Evolutionary conservation across 2,888 invertebrate species (phyloP).

Genomic region (Anticlea derivata): DNA sequence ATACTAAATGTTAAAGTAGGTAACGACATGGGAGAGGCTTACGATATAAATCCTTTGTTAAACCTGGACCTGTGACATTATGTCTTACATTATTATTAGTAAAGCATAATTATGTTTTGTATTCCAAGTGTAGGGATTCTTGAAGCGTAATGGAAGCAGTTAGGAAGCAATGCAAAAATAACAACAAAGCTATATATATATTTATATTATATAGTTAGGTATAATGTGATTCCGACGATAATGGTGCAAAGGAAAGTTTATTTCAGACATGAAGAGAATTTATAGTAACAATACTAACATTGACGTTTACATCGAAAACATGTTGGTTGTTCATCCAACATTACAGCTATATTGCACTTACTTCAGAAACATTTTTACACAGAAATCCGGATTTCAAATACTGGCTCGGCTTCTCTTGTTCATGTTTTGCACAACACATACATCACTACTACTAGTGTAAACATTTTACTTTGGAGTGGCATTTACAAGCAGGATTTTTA

Average conservation of each 20-base stretch:
- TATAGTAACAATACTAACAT: slow-evolving; percentile 22
- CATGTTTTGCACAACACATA: slow-evolving; percentile 55
- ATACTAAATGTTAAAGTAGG: slow-evolving; percentile 75
- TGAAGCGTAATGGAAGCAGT: slow-evolving; percentile 71
- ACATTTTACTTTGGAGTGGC: slow-evolving; percentile 51
- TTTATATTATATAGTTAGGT: slow-evolving; percentile 44
- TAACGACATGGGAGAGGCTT: slow-evolving; percentile 73
- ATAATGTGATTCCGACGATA: slow-evolving; percentile 42
- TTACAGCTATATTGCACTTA: slow-evolving; percentile 80
- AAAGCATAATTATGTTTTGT: slow-evolving; percentile 65
- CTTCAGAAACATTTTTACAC: slow-evolving; percentile 66
- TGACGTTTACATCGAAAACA: slow-evolving; percentile 32
- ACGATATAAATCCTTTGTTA: slow-evolving; percentile 69
- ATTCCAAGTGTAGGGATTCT: slow-evolving; percentile 58
- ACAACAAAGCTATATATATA: slow-evolving; percentile 63
- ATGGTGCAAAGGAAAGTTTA: slow-evolving; percentile 49
- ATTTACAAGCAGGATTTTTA: slow-evolving; percentile 39
- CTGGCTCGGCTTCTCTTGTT: slow-evolving; percentile 79
- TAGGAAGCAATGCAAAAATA: slow-evolving; percentile 68
- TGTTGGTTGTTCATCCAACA: slow-evolving; percentile 51
- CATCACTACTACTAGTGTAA: slow-evolving; percentile 54
- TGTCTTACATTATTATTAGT: slow-evolving; percentile 64
- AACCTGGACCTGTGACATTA: slow-evolving; percentile 79
- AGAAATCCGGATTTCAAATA: slow-evolving; percentile 80
- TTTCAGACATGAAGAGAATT: slow-evolving; percentile 33